A percentile compares a stretch with the other conserved stretches of the same genome.
phyloP scores from a whole-genome alignment of 2,888 invertebrate species.

The Netelia melanura region DNA sequence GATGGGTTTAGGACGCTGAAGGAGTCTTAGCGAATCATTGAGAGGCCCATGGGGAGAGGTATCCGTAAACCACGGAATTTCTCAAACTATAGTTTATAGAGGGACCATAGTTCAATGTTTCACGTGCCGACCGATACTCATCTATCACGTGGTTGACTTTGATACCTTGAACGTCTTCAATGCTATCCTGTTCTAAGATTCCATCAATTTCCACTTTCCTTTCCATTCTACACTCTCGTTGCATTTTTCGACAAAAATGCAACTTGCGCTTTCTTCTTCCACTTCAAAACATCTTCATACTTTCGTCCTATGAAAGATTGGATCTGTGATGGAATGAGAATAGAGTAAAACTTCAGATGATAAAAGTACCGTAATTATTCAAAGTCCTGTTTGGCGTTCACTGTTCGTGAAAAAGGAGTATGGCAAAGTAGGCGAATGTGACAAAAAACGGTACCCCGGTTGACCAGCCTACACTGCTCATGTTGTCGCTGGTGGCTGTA shows the following conservation, averaged over 20 bases:
- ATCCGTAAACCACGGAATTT: slow-evolving; percentile 9
- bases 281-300: too few species aligned
- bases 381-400: slow-evolving; percentile 9
- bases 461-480: background rate
- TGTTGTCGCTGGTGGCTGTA: slow-evolving; percentile 6
- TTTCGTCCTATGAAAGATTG: slow-evolving; percentile 22
- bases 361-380: slow-evolving; percentile 49
- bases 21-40: slow-evolving; percentile 48
- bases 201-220: background rate
- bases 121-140: slow-evolving; percentile 2
- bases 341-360: slow-evolving; percentile 30
- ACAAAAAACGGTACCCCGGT: background rate
- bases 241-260: too few species aligned
- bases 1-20: slow-evolving; percentile 73
- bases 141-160: slow-evolving; percentile 29
- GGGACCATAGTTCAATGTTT: background rate
- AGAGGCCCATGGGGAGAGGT: slow-evolving; percentile 14
- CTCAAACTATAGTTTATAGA: slow-evolving; percentile 7
- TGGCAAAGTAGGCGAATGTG: slow-evolving; percentile 4
- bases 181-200: slow-evolving; percentile 26
- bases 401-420: slow-evolving; percentile 12
- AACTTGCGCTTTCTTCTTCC: too few species aligned
- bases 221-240: background rate
- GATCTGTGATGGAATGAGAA: slow-evolving; percentile 34
- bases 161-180: slow-evolving; percentile 50